phyloP scores from a whole-genome alignment of 2,888 invertebrate genomes.

The Onchidella celtica region DNA sequence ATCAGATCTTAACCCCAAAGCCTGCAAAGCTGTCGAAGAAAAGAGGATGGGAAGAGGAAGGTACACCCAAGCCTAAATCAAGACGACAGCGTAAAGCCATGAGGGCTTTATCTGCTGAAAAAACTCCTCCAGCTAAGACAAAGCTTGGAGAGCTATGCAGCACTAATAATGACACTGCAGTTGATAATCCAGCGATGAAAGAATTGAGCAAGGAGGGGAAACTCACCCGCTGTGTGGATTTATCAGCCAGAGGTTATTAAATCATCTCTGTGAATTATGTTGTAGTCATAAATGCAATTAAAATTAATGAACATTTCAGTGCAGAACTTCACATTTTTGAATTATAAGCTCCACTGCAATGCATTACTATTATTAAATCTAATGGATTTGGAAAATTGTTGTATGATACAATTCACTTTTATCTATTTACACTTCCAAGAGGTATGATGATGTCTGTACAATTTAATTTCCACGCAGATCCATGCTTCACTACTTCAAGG shows the following conservation, averaged over 20 bases:
- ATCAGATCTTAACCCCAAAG: slow-evolving; percentile 12
- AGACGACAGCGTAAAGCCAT: slow-evolving; percentile 46
- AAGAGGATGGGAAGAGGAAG: slow-evolving; percentile 24
- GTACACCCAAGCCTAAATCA: slow-evolving; percentile 40
- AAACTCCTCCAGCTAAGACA: slow-evolving; percentile 45
- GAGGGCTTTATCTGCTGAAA: slow-evolving; percentile 48
- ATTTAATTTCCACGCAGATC: too few relatives aligned
- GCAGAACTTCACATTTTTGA: too few relatives aligned
- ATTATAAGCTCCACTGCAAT: too few relatives aligned
- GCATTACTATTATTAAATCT: too few relatives aligned
- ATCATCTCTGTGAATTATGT: too few relatives aligned
- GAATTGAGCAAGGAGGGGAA: slow-evolving; percentile 29
- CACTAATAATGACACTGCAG: neutral
- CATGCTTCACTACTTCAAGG: too few relatives aligned
- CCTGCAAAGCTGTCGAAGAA: slow-evolving; percentile 27
- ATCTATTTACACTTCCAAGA: too few relatives aligned
- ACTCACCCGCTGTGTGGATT: slow-evolving; percentile 67
- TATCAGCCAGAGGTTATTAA: slow-evolving; percentile 66
- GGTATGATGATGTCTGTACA: too few relatives aligned
- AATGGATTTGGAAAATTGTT: too few relatives aligned
- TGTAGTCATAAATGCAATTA: too few relatives aligned
- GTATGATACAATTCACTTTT: too few relatives aligned
- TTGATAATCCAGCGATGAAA: neutral
- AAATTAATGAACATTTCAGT: too few relatives aligned
- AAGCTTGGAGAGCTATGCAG: slow-evolving; percentile 45